These are phyloP conservation scores for Phania funesta DNA, from an alignment of 2,888 invertebrate genomes.

Conservation along the genomic window DNA sequence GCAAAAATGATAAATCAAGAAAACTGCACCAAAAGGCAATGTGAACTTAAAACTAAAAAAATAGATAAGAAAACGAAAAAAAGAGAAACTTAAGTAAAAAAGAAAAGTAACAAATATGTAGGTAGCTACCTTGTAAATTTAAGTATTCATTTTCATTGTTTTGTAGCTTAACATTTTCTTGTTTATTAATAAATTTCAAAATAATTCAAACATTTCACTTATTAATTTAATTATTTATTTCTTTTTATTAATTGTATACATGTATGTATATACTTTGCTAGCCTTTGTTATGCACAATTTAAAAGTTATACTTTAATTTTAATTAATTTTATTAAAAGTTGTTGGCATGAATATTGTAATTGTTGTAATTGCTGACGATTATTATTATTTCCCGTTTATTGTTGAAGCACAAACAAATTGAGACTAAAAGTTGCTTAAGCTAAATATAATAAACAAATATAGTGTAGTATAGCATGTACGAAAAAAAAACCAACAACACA, in stretches of 20 bases:
- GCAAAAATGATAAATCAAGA: slow-evolving; percentile 15
- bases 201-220: background rate
- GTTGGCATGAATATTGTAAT: slow-evolving; percentile 23
- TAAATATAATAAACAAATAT: slow-evolving; percentile 51
- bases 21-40: slow-evolving; percentile 21
- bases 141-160: background rate
- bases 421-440: slow-evolving; percentile 75
- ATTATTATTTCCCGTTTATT: slow-evolving; percentile 72
- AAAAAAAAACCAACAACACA: slow-evolving; percentile 36
- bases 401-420: slow-evolving; percentile 77
- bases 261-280: background rate
- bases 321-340: slow-evolving; percentile 38
- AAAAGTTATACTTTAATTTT: background rate
- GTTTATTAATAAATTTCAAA: background rate
- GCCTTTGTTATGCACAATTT: background rate
- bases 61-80: background rate
- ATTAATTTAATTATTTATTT: background rate
- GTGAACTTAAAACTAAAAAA: background rate
- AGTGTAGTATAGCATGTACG: slow-evolving; percentile 20
- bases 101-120: background rate
- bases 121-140: background rate
- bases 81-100: background rate
- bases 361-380: slow-evolving; percentile 35
- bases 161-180: background rate
- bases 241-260: background rate